These are phyloP conservation scores for Telenomus remus DNA, from an alignment of 1,140 invertebrate species.

Conservation along the genomic window DNA sequence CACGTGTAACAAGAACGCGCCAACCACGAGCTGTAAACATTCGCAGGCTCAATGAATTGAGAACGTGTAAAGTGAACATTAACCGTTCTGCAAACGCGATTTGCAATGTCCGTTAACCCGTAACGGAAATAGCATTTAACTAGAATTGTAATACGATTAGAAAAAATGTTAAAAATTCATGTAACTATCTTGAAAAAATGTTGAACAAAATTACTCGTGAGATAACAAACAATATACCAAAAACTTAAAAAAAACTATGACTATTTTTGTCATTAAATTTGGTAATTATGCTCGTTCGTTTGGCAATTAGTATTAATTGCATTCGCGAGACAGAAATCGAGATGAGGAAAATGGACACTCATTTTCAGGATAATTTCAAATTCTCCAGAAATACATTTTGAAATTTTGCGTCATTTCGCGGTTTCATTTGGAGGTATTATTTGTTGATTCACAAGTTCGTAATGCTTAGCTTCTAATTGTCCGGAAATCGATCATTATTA, in stretches of 20 bases:
- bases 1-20: conserved; percentile 35
- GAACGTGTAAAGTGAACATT: conserved; percentile 57
- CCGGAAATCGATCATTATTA: too few species aligned
- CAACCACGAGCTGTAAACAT: conserved; percentile 14
- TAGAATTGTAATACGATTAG: conserved; percentile 46
- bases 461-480: too few species aligned
- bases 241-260: neutral
- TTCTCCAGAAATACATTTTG: neutral
- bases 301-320: conserved; percentile 36
- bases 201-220: neutral
- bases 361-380: conserved; percentile 9
- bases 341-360: conserved; percentile 34
- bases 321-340: conserved; percentile 17
- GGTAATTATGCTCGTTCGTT: conserved; percentile 28
- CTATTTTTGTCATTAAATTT: too few species aligned
- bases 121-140: conserved; percentile 55
- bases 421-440: neutral
- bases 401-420: neutral
- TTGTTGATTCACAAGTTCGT: too few species aligned
- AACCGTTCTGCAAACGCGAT: conserved; percentile 60
- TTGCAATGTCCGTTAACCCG: conserved; percentile 53
- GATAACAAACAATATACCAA: neutral
- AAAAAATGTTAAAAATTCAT: too few species aligned
- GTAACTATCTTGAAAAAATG: too few species aligned
- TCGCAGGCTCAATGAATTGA: conserved; percentile 46